Percentiles rank a stretch among this genome's conserved stretches.
Evolutionary conservation across 64 coral and sea anemone species (phyloP).

Genomic region (Porites lutea): DNA sequence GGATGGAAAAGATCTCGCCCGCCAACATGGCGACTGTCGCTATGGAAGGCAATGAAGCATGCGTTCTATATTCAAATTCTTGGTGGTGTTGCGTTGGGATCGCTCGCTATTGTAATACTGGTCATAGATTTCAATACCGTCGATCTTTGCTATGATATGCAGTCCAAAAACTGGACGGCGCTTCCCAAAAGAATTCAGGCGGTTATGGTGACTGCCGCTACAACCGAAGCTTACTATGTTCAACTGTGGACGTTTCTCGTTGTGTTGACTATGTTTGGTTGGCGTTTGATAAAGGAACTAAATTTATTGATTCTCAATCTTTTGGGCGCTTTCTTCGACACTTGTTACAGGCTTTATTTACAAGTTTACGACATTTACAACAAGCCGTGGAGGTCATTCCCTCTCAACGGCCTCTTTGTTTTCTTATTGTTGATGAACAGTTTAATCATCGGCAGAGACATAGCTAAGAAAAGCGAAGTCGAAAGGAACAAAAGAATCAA

Average conservation of each 20-base stretch:
- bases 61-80: too few relatives aligned
- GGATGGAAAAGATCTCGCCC: too few relatives aligned
- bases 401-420: slow-evolving; percentile 57
- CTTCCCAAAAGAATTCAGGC: slow-evolving; percentile 47
- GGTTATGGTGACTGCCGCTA: slow-evolving; percentile 49
- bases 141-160: too few relatives aligned
- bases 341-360: too few relatives aligned
- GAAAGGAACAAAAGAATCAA: not conserved
- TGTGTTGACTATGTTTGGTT: not conserved
- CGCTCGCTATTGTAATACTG: not conserved
- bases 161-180: slow-evolving; percentile 10
- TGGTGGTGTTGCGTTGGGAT: too few relatives aligned
- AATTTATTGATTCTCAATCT: too few relatives aligned
- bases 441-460: slow-evolving; percentile 21
- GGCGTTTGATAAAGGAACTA: too few relatives aligned
- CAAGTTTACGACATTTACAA: too few relatives aligned
- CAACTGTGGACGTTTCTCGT: slow-evolving; percentile 58
- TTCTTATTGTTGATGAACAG: not conserved
- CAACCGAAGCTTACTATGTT: slow-evolving; percentile 40
- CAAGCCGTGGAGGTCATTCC: not conserved
- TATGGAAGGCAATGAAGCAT: slow-evolving; percentile 17
- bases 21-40: too few relatives aligned
- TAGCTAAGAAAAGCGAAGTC: not conserved
- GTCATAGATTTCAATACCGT: too few relatives aligned
- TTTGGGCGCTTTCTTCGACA: too few relatives aligned